phyloP scores from a whole-genome alignment of 2,888 invertebrate genomes.

The Euclidia mi region DNA sequence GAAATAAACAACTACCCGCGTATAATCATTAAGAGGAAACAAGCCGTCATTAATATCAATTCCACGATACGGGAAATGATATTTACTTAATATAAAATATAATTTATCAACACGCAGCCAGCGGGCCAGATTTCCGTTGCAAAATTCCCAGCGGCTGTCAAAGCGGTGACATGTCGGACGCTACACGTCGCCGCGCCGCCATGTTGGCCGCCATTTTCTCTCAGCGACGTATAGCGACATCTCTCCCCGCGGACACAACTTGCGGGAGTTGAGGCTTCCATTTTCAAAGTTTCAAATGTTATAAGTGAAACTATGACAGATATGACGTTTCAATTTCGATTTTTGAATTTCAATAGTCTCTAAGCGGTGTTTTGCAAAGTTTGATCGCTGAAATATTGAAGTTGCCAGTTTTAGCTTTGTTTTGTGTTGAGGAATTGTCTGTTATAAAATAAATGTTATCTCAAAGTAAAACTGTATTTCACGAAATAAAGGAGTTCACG shows the following conservation, averaged over 20 bases:
- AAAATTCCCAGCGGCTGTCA: constrained; percentile 54
- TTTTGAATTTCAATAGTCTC: constrained; percentile 7
- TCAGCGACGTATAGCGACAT: constrained; percentile 49
- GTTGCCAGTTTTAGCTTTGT: too few species aligned
- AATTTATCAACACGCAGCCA: constrained; percentile 14
- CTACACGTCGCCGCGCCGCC: constrained; percentile 42
- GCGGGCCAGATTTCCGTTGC: constrained; percentile 26
- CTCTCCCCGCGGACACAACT: constrained; percentile 48
- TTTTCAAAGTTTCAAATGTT: constrained; percentile 59
- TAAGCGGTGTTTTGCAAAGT: too few species aligned
- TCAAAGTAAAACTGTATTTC: too few species aligned
- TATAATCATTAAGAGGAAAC: background rate
- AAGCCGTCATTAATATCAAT: constrained; percentile 4
- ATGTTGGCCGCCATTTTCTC: constrained; percentile 56
- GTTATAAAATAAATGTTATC: too few species aligned
- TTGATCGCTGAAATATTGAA: too few species aligned
- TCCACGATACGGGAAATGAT: too few species aligned
- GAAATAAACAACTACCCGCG: too few species aligned
- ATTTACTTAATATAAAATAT: constrained; percentile 5
- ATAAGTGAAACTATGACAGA: constrained; percentile 29
- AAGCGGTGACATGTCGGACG: constrained; percentile 46
- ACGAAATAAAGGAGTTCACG: too few species aligned
- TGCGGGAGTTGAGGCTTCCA: constrained; percentile 45
- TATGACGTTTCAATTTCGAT: constrained; percentile 26
- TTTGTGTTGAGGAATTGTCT: too few species aligned